Percentiles rank a stretch among this genome's conserved stretches.
phyloP scores from a whole-genome alignment of 2,113 vertebrate genomes.

The Mustelus asterias region DNA sequence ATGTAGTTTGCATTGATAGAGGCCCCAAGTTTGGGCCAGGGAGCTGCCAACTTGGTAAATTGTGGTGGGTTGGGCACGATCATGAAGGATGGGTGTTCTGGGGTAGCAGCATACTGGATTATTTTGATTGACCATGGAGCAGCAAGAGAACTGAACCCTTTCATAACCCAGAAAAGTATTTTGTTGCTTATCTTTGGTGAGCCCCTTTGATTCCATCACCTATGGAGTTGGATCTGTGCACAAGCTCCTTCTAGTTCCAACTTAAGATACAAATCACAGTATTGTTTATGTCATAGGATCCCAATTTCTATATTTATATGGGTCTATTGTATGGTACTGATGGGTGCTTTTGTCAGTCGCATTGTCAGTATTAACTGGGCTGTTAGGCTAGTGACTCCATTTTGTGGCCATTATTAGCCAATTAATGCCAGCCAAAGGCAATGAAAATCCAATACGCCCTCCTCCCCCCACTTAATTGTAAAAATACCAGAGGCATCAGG shows the following conservation, averaged over 20 bases:
- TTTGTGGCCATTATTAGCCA: background rate
- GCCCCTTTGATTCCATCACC: background rate
- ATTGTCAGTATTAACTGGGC: background rate
- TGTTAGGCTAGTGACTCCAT: background rate
- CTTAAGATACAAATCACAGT: background rate
- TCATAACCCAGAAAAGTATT: background rate
- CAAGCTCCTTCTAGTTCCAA: background rate
- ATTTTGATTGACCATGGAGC: background rate
- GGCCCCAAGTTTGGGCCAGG: background rate
- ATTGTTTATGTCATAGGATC: background rate
- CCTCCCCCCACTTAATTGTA: background rate
- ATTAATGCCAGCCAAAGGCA: background rate
- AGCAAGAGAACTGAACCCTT: background rate
- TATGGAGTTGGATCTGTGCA: background rate
- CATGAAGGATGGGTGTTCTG: background rate
- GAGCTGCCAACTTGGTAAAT: background rate
- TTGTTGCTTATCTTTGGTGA: background rate
- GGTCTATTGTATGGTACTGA: background rate
- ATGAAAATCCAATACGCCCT: background rate
- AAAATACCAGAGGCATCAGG: too few species aligned
- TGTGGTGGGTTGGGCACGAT: background rate
- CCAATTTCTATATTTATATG: background rate
- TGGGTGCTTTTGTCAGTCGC: background rate
- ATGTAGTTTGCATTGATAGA: background rate
- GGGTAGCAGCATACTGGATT: background rate